These are phyloP conservation scores for Cranoglanis bouderius DNA, from an alignment of 2,113 vertebrate species.

Conservation along the genomic window DNA sequence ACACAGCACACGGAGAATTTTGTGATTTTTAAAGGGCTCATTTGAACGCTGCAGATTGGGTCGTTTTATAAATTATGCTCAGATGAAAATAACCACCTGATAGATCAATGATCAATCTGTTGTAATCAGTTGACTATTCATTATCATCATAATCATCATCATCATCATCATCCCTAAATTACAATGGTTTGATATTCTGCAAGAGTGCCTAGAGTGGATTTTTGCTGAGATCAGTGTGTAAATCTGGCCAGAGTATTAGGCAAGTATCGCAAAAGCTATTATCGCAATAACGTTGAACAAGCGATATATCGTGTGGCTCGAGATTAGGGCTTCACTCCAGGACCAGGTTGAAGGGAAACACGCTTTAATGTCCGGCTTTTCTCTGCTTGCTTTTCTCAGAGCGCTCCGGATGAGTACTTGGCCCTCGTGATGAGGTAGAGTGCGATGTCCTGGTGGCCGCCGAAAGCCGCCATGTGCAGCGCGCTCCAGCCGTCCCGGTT, in stretches of 20 bases:
- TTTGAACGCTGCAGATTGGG: neutral
- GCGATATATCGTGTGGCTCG: neutral
- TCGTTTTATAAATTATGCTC: neutral
- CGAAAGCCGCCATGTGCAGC: conserved; percentile 86
- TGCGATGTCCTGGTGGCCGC: conserved; percentile 87
- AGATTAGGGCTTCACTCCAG: conserved; percentile 1
- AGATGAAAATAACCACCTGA: neutral
- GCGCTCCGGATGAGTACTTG: conserved; percentile 79
- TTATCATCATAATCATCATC: too few relatives aligned
- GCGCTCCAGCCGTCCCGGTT: conserved; percentile 89
- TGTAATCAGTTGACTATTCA: neutral
- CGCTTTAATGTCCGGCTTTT: neutral
- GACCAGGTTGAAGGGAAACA: neutral
- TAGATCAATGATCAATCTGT: neutral
- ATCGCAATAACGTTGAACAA: neutral
- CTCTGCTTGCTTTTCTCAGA: conserved; percentile 64
- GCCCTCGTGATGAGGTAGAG: conserved; percentile 88
- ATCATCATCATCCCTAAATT: neutral
- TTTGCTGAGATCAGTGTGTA: neutral
- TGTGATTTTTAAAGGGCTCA: neutral
- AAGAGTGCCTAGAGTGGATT: neutral
- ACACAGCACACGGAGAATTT: neutral
- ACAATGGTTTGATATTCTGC: neutral
- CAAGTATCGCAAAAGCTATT: neutral
- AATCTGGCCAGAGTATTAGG: neutral